Evolutionary conservation across 1,140 invertebrate genomes (phyloP), one percentile per base, ranked within the genome.

Genomic region (Drosophila bocki): DNA sequence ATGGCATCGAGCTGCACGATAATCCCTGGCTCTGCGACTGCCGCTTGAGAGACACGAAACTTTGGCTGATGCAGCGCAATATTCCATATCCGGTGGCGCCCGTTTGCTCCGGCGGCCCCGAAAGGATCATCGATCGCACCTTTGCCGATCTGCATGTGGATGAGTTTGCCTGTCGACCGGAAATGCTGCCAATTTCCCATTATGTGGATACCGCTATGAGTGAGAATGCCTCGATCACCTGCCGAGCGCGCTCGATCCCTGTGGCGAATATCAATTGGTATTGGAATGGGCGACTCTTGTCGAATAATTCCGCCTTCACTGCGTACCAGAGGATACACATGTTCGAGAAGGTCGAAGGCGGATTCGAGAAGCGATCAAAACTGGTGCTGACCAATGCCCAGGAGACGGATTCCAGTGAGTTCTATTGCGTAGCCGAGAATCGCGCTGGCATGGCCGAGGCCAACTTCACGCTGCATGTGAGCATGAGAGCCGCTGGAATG

Each of bases 21-120:
- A 99, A 99, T 93, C 97, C 97, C 0, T 98, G 97, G 97, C 94
- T 95, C 35, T 99, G 98, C 85, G 97, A 98, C 87, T 99, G 97
- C 91, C 95, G 96, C 19, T 91, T 98, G 58, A 93, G 97, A 22
- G 95, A 96, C 61, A 95, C 97, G 61, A 97, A 98, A 86, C 94
- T 96, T 74, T 98, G 97, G 97, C 93, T 99, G 35, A 95, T 95
- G 7, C 95, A 96, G 69, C 95, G 96, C 75, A 98, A 98, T 81
- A 95, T 98, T 29, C 96, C 97, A 7, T 96, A 96, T 57, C 94
- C 96, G 0, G 94, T 97, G 22, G 94, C 96, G 1, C 97, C 97
- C 0, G 92, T 95, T 8, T 98, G 98, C 82, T 94, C 95, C 1
- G 94, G 94, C 1, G 95, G 95, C 0, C 96, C 96, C 0, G 94